Evolutionary conservation across 2,113 vertebrate species (phyloP), one percentile per base, ranked within the genome.

Genomic region (Scartelaos histophorus): DNA sequence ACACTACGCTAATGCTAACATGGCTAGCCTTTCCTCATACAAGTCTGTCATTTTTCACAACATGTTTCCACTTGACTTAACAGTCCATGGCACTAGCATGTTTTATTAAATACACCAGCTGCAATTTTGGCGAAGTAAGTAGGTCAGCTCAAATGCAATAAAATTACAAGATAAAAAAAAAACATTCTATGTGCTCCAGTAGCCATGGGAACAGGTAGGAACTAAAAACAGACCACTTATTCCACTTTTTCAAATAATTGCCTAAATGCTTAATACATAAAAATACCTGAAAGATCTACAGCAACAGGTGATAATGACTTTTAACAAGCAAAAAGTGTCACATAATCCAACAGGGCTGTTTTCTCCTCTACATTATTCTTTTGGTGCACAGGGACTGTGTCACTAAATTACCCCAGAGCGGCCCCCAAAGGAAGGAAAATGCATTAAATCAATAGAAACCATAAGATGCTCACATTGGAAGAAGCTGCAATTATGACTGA

Each of bases 191-290:
- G 58, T 64, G 78, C 29, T 84, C 51, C 29, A 60, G 87, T 87
- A 82, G 79, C 81, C 84, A 88, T 88, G 82, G 82, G 75, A 87
- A 89, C 86, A 66, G 68, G 67, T 74, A 67, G 69, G 22, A 73
- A 80, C 65, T 71, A 57, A 54, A 64, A 43, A 76, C 66, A 71
- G 67, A 75, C 45, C 66, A 82, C 60, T 67, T 72, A 78, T 38
- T 64, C n/a, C 7, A 64, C 6, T 38, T 38, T 21, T 78, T 70
- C 25, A 56, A 73, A 85, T 73, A 84, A 35, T 82, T 73, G n/a
- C 11, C 47, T 73, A 84, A 35, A 82, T 73, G n/a, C 3, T 66
- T 22, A 46, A 65, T 67, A 67, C 66, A 70, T 80, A 62, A 62
- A 38, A 43, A n/a, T 35, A 61, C 7, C 25, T 34, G 58, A 35